These are phyloP conservation scores for Glareola pratincola DNA, from an alignment of 2,113 vertebrate genomes.

Conservation along the genomic window DNA sequence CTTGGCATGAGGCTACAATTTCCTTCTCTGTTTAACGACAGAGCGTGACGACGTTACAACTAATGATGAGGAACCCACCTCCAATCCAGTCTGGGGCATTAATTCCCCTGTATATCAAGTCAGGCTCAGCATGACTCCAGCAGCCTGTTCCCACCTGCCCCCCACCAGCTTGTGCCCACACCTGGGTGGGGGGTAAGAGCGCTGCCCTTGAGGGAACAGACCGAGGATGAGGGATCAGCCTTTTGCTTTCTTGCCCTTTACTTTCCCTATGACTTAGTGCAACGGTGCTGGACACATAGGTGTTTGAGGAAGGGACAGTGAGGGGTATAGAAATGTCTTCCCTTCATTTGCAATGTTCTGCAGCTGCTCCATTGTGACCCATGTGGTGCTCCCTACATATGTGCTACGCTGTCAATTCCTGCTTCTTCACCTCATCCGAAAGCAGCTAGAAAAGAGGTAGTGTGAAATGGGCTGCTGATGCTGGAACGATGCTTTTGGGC, in stretches of 20 bases:
- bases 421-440: background rate
- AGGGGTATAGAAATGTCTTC: accelerated
- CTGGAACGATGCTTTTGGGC: background rate
- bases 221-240: background rate
- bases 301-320: background rate
- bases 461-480: background rate
- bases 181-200: accelerated
- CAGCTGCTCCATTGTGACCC: accelerated
- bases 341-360: accelerated
- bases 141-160: background rate
- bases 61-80: accelerated
- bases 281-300: accelerated
- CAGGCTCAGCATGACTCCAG: background rate
- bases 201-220: background rate
- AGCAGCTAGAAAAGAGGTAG: background rate
- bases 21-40: background rate
- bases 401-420: accelerated
- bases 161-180: background rate
- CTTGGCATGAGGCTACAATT: accelerated
- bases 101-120: background rate
- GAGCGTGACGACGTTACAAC: accelerated
- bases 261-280: accelerated
- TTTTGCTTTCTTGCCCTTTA: background rate
- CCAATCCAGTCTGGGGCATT: accelerated
- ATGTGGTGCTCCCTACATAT: accelerated